Conservation (phyloP, 35 echinoderm and acorn worm species). For the Hemicentrotus pulcherrimus region DNA sequence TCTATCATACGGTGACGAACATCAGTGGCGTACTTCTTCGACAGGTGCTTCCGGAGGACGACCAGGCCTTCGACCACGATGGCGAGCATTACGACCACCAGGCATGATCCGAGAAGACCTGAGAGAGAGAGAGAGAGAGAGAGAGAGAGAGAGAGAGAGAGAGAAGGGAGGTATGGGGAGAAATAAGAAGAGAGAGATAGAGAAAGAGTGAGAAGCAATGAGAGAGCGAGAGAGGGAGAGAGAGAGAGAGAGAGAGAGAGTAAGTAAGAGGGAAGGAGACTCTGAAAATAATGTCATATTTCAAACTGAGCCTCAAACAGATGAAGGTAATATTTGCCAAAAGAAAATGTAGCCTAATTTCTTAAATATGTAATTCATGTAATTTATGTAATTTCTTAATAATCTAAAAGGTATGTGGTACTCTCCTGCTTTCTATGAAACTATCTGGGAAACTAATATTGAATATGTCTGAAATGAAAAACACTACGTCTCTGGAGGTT, state of each 20-base stretch:
- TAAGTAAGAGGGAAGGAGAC: not conserved
- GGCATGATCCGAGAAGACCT: conserved; percentile 15
- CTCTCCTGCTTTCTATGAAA: too few relatives aligned
- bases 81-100: not conserved
- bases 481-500: too few relatives aligned
- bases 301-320: too few relatives aligned
- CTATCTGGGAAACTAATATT: too few relatives aligned
- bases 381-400: too few relatives aligned
- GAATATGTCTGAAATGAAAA: too few relatives aligned
- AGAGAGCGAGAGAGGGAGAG: not conserved
- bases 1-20: conserved; percentile 8
- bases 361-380: too few relatives aligned
- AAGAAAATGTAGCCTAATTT: too few relatives aligned
- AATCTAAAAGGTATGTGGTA: too few relatives aligned
- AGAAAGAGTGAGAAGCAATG: not conserved
- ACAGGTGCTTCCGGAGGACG: not conserved
- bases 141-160: not conserved
- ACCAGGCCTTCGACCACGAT: conserved; percentile 22
- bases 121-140: not conserved
- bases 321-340: too few relatives aligned
- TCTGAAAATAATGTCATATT: too few relatives aligned
- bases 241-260: not conserved
- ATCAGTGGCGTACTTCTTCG: conserved; percentile 1
- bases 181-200: not conserved
- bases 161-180: not conserved